Base-by-base conservation (phyloP, 2,888 invertebrate genomes). In the Tridacna gigas region DNA sequence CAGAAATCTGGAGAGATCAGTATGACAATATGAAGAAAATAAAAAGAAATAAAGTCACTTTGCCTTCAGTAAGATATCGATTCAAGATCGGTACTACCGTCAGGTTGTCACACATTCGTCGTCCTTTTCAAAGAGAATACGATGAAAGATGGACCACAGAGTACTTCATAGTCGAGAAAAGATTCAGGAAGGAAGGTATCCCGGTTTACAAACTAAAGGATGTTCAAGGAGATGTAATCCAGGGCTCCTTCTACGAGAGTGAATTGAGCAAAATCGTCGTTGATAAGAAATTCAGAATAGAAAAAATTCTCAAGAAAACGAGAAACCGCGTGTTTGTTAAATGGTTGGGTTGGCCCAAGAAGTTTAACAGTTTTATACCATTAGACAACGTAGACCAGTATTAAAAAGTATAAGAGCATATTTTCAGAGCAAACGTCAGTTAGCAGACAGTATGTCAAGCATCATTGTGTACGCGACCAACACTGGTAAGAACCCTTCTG, bases 291-390 rank as follows among this genome's bases (percentile, higher is more conserved):
- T 84, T 81, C 67, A 48, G 56, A 15, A 69, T 85, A 20, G 80
- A 85, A 60, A 79, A 85, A 48, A 69, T 88, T 5, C 25, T 83
- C 25, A 79, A 80, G 65, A 81, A 66, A 81, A 83, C 76, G 65
- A 71, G 79, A 63, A 73, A 73, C 67, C 73, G 84, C 80, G 82
- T 84, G 7, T 28, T 86, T 15, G 83, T 87, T 1, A 48, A 78
- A 2, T 87, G 86, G 86, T 69, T 87, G 45, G 84, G 82, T 48
- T 86, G 86, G 86, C 84, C 84, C 0, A 79, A 80, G 28, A 86
- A 86, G 28, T 86, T 84, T 48, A 79, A 86, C 45, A 48, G 51
- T 4, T 77, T 67, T 67, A 77, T 77, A n/a, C 69, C 69, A 20
- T 51, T n/a, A n/a, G n/a, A n/a, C n/a, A n/a, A n/a, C n/a, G n/a